Percentiles rank a stretch among this genome's conserved stretches.
These are phyloP conservation scores for Circaetus cinerascens DNA, from an alignment of 2,113 vertebrate species.

Conservation along the genomic window DNA sequence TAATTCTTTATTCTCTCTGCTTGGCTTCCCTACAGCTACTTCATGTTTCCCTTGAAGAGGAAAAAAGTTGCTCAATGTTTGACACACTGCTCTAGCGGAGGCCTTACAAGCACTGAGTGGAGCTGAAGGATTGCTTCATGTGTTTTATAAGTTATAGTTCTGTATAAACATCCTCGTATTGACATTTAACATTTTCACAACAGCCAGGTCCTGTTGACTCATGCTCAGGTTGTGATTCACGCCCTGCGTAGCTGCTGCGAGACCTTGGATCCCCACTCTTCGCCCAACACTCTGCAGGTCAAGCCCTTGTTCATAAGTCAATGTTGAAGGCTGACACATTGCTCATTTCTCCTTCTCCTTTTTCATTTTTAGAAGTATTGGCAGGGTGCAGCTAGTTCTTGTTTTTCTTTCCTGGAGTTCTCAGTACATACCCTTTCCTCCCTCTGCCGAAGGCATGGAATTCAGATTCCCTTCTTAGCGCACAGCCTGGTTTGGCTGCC, in stretches of 20 bases:
- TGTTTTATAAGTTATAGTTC: not conserved
- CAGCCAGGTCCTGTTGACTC: constrained; percentile 3
- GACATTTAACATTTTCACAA: constrained; percentile 5
- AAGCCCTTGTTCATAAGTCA: not conserved
- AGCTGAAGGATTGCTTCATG: not conserved
- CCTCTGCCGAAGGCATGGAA: not conserved
- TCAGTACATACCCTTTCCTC: not conserved
- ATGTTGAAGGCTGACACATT: not conserved
- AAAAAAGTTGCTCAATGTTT: not conserved
- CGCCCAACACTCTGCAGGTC: not conserved
- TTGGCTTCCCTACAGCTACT: not conserved
- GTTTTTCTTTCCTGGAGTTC: not conserved
- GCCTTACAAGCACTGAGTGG: not conserved
- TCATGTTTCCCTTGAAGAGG: not conserved
- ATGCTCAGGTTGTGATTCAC: not conserved
- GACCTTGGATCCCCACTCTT: not conserved
- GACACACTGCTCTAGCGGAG: not conserved
- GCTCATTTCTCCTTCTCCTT: not conserved
- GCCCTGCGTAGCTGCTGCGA: not conserved
- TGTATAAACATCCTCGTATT: not conserved
- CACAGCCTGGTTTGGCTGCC: not conserved
- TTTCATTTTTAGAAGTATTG: not conserved
- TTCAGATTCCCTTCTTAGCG: not conserved
- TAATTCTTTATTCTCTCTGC: not conserved
- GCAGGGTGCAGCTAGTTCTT: not conserved